Percentiles rank a stretch among this genome's conserved stretches.
phyloP scores from a whole-genome alignment of 2,113 vertebrate genomes.

The Periophthalmus modestus region DNA sequence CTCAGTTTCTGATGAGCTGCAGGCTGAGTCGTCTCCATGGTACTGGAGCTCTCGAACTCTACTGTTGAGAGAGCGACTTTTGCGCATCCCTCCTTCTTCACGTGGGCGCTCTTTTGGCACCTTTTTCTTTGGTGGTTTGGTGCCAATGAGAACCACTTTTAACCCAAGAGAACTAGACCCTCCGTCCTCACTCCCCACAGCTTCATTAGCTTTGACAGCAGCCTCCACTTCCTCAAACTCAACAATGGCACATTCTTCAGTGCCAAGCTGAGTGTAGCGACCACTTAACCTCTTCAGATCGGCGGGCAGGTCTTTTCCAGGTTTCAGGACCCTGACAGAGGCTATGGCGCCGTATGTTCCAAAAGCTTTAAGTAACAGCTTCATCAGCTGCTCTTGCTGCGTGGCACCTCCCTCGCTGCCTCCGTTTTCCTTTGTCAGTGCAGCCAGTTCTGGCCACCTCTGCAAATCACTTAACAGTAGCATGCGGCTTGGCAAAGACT shows the following conservation, averaged over 20 bases:
- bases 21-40: constrained; percentile 89
- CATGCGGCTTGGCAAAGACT: constrained; percentile 94
- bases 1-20: constrained; percentile 93
- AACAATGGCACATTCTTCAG: constrained; percentile 90
- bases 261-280: constrained; percentile 86
- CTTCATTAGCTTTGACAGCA: constrained; percentile 87
- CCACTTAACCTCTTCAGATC: constrained; percentile 90
- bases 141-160: constrained; percentile 90
- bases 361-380: constrained; percentile 91
- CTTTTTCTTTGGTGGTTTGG: constrained; percentile 95
- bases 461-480: constrained; percentile 89
- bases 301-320: constrained; percentile 87
- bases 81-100: constrained; percentile 78
- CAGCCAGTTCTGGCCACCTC: constrained; percentile 79
- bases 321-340: constrained; percentile 90
- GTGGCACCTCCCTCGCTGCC: constrained; percentile 64
- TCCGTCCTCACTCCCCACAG: constrained; percentile 73
- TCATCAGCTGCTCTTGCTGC: constrained; percentile 91
- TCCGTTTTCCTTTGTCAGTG: constrained; percentile 64
- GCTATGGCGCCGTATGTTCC: constrained; percentile 87
- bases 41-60: constrained; percentile 92
- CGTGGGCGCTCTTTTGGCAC: constrained; percentile 83
- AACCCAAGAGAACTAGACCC: constrained; percentile 69
- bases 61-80: constrained; percentile 87
- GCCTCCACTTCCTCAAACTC: constrained; percentile 97